Evolutionary conservation across 2,888 invertebrate species (phyloP), one percentile per base, ranked within the genome.

Genomic region (Balanococcus diminutus): DNA sequence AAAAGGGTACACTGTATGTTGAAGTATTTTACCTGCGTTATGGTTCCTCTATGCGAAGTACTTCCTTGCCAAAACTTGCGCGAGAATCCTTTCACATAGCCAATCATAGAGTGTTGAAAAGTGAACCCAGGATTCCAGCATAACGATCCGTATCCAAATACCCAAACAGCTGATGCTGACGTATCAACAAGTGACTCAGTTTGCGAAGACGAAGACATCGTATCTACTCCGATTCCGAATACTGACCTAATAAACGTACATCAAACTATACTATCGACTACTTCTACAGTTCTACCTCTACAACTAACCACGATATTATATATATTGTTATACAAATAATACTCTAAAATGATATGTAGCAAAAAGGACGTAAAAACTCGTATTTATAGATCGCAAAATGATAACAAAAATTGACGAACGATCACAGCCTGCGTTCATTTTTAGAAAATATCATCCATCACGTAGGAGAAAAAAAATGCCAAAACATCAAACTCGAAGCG

Each of bases 121-220:
- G 94, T 94, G 90, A 98, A 98, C 84, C 98, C 98, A 0, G 96
- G 96, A 90, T 96, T 93, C 98, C 98, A 98, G 90, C 98, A 96
- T 82, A 98, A 90, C 0, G 97, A 98, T 3, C 98, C 98, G 89
- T 98, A 98, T 0, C 98, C 98, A 89, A 98, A 98, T 32, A 98
- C 93, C 97, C 97, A 98, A 89, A 95, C 75, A 22, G 46, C 46
- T 46, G 81, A 82, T 11, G 46, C 46, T 46, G 81, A 82, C n/a
- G 16, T 16, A 16, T 81, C 84, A 28, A 42, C 81, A 56, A 67
- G 46, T 19, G 72, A 75, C 3, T 51, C 61, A 36, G n/a, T 19
- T 46, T n/a, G n/a, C 46, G 46, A 46, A 11, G 46, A n/a, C 22
- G 83, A 31, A 14, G 51, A 46, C 82, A 82, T 82, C 31, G 56